Conservation (phyloP, 2,797 vertebrate genomes). For the Denticeps clupeoides region DNA sequence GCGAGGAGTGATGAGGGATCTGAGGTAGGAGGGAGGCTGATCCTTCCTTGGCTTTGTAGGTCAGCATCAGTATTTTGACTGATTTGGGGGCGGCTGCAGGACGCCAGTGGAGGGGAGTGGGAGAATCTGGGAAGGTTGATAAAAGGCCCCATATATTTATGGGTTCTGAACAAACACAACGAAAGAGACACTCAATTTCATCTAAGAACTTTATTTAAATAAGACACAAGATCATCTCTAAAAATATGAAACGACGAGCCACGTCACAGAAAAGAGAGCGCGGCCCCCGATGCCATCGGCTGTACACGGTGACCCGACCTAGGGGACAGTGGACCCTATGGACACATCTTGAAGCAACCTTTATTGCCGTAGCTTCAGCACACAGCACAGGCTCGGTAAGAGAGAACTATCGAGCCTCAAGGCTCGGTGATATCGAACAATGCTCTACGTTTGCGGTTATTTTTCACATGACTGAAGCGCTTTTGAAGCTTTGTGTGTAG, state of each 20-base stretch:
- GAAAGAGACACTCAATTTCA: constrained; percentile 33
- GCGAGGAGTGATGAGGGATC: no score
- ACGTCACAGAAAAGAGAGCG: constrained; percentile 47
- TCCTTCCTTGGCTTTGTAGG: no score
- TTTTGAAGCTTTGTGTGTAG: constrained; percentile 6
- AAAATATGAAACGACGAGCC: constrained; percentile 76
- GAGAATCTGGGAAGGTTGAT: no score
- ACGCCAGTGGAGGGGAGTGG: no score
- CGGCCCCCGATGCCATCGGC: constrained; percentile 62
- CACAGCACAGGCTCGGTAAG: constrained; percentile 8
- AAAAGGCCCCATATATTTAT: no score
- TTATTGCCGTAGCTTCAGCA: constrained; percentile 12
- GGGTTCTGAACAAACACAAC: no score
- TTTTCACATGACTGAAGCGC: constrained; percentile 5
- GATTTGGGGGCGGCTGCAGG: no score
- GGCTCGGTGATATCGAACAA: constrained; percentile 3
- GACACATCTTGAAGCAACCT: constrained; percentile 67
- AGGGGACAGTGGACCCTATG: constrained; percentile 62
- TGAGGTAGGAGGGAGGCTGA: no score
- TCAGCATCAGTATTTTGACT: no score
- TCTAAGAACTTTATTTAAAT: constrained; percentile 83
- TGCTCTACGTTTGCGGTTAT: constrained; percentile 9
- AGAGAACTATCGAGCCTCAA: constrained; percentile 13
- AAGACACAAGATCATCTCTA: constrained; percentile 71
- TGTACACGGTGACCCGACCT: constrained; percentile 63